Evolutionary conservation across 2,113 vertebrate genomes (phyloP).

Genomic region (Dasyornis broadbenti): DNA sequence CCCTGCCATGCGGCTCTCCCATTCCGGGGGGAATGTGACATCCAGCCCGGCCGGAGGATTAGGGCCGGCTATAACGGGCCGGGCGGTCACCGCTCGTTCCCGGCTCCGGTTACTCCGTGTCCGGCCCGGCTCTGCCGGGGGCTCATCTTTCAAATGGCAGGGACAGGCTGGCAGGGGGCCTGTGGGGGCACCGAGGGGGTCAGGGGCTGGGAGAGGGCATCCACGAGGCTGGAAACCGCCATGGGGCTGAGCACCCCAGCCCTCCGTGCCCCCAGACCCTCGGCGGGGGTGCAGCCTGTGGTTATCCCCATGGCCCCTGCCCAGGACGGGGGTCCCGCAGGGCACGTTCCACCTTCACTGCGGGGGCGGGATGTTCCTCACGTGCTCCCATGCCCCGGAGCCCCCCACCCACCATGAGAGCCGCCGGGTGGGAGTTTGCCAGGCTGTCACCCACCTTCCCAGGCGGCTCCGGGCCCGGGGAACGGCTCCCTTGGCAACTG

Average conservation of each 20-base stretch:
- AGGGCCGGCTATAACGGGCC: neutral
- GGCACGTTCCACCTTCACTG: fast-evolving
- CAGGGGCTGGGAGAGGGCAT: neutral
- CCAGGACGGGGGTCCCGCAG: fast-evolving
- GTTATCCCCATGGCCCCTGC: fast-evolving
- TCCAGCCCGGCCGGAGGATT: neutral
- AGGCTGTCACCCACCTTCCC: neutral
- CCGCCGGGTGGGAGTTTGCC: neutral
- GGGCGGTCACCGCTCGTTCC: neutral
- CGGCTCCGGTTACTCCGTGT: neutral
- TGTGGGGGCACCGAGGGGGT: neutral
- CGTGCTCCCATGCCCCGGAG: neutral
- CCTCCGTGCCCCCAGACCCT: fast-evolving
- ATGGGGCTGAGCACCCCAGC: neutral
- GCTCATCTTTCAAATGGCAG: slow-evolving; percentile 6
- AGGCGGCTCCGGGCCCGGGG: neutral
- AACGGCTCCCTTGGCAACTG: slow-evolving; percentile 26
- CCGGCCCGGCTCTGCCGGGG: neutral
- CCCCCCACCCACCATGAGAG: neutral
- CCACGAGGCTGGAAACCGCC: neutral
- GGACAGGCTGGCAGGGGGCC: neutral
- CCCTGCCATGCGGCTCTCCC: fast-evolving
- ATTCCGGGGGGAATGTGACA: neutral
- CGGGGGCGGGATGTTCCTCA: fast-evolving
- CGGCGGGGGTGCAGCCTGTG: fast-evolving